These are phyloP conservation scores for Lasioglossum vierecki DNA, from an alignment of 2,888 invertebrate species.

Conservation along the genomic window DNA sequence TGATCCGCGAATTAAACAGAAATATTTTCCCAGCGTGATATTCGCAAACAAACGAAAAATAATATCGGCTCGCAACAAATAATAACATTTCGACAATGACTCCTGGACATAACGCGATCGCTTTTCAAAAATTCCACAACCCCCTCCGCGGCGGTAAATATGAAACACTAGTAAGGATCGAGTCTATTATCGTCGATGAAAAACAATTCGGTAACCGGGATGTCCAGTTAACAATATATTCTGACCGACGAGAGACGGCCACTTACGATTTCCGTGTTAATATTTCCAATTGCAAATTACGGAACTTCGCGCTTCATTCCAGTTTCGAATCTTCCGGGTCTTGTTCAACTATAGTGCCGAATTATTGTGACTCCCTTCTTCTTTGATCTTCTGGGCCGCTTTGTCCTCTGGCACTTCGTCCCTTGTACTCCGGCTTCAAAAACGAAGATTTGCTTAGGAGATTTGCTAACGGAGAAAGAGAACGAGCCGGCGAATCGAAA, in stretches of 20 bases:
- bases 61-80: neutral
- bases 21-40: too few relatives aligned
- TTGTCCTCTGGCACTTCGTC: too few relatives aligned
- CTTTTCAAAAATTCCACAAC: neutral
- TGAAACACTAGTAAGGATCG: neutral
- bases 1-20: neutral
- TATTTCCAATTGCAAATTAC: neutral
- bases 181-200: neutral
- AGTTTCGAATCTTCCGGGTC: neutral
- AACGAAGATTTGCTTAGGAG: too few relatives aligned
- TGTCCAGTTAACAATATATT: neutral
- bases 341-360: neutral
- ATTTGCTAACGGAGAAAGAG: neutral
- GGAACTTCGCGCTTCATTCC: neutral
- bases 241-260: neutral
- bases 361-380: too few relatives aligned
- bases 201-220: neutral
- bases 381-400: too few relatives aligned
- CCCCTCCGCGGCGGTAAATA: neutral
- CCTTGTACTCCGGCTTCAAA: too few relatives aligned
- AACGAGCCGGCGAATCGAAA: neutral
- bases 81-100: neutral
- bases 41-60: neutral
- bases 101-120: neutral
- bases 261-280: neutral